Conservation (phyloP, 1,140 invertebrate genomes). For the Lineus longissimus region DNA sequence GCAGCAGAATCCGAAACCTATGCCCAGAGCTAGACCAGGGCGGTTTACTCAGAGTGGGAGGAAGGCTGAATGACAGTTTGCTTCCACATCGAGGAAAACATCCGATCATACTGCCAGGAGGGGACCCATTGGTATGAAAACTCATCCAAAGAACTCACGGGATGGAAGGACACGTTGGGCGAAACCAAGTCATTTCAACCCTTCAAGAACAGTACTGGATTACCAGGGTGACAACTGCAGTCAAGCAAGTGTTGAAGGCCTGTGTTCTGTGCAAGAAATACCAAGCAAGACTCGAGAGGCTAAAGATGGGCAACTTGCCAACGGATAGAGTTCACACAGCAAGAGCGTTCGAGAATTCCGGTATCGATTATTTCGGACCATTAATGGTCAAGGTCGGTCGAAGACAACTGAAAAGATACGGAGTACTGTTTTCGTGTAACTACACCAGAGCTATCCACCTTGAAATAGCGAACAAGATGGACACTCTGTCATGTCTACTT, state of each 20-base stretch:
- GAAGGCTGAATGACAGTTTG: conserved; percentile 6
- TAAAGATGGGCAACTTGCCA: neutral
- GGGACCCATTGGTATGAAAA: neutral
- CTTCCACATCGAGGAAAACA: neutral
- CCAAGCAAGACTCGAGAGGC: neutral
- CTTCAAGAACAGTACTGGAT: neutral
- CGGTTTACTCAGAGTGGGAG: neutral
- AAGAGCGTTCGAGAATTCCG: neutral
- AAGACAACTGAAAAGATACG: neutral
- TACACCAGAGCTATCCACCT: neutral
- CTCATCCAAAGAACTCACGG: neutral
- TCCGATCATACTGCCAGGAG: conserved; percentile 4
- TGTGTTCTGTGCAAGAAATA: neutral
- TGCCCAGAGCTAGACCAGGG: neutral
- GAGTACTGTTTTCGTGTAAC: conserved; percentile 6
- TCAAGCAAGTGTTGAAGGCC: neutral
- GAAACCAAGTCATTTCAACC: neutral
- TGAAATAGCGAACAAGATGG: neutral
- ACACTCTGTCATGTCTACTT: neutral
- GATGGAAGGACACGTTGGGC: conserved; percentile 1
- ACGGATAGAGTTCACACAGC: neutral
- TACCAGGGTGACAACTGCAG: neutral
- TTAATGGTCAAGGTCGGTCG: neutral
- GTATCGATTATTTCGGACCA: conserved; percentile 1
- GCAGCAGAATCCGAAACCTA: neutral